Evolutionary conservation across 2,113 vertebrate species (phyloP).

Genomic region (Bos taurus): DNA sequence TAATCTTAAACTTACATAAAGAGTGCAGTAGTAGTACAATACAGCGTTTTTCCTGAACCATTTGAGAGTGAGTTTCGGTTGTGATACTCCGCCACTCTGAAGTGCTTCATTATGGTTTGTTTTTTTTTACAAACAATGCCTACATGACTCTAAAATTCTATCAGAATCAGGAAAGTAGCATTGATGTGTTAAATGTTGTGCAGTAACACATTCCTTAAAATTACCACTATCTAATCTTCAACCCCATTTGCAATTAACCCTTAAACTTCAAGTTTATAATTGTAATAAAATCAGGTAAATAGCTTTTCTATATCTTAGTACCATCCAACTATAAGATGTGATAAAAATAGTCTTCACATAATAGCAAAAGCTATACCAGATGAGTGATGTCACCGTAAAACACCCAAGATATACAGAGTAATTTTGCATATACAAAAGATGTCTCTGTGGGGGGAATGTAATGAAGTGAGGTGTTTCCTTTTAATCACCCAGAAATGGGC

Average conservation of each 20-base stretch:
- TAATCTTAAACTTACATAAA: not conserved
- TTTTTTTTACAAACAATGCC: not conserved
- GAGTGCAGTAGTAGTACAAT: no score
- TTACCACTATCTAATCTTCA: not conserved
- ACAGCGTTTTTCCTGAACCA: not conserved
- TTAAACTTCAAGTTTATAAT: not conserved
- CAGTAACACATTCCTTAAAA: not conserved
- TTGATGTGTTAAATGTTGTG: rapidly evolving
- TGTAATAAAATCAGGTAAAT: not conserved
- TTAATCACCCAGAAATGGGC: not conserved
- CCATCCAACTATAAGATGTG: not conserved
- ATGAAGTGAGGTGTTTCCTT: not conserved
- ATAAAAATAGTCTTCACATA: not conserved
- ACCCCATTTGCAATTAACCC: not conserved
- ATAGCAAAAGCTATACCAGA: not conserved
- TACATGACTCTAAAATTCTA: no score
- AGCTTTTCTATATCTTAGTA: not conserved
- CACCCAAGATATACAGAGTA: not conserved
- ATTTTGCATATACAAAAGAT: not conserved
- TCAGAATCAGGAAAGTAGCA: not conserved
- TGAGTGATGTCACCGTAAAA: not conserved
- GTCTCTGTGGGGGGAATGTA: not conserved
- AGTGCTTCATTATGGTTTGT: not conserved
- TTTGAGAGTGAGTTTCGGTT: not conserved
- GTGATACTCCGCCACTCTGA: rapidly evolving